Base-by-base conservation (phyloP, 2,113 vertebrate genomes). In the Ancistrus triradiatus region DNA sequence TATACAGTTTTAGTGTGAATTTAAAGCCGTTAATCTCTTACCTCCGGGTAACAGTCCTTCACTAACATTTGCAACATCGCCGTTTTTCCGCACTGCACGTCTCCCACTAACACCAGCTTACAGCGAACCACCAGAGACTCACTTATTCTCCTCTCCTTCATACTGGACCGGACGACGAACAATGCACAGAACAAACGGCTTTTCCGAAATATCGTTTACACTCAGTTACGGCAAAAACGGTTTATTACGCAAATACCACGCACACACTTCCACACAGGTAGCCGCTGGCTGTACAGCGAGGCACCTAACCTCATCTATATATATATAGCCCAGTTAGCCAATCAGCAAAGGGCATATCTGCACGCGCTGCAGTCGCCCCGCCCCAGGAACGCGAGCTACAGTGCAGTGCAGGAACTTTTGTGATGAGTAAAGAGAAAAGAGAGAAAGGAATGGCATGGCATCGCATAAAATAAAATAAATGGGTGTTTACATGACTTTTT, bases 1-100 rank as follows among this genome's bases (percentile, higher is more conserved):
- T n/a, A n/a, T n/a, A n/a, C n/a, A n/a, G n/a, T n/a, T n/a, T n/a
- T n/a, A n/a, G n/a, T n/a, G n/a, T n/a, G n/a, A n/a, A n/a, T n/a
- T n/a, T n/a, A n/a, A n/a, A n/a, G n/a, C n/a, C n/a, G n/a, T n/a
- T n/a, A n/a, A n/a, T n/a, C n/a, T 68, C 88, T 80, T 88, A 96
- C 95, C 95, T 98, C 95, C 0, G 95, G 95, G 49, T 97, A 98
- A 78, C 91, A 95, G 77, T 98, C 95, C 75, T 95, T 98, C 0
- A 91, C 93, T 74, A 98, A 51, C 71, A 98, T 94, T 78, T 96
- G 95, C 77, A 98, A 83, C 95, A 97, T 98, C 44, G 95, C 94
- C 1, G 93, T 98, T 88, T 98, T 97, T 80, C 95, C 94, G 74
- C 94, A 95, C 80, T 98, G 95, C 67, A 98, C 94, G 28, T 95